These are phyloP conservation scores for Tenebrosternarchus preto DNA, from an alignment of 2,113 vertebrate species.

Conservation along the genomic window DNA sequence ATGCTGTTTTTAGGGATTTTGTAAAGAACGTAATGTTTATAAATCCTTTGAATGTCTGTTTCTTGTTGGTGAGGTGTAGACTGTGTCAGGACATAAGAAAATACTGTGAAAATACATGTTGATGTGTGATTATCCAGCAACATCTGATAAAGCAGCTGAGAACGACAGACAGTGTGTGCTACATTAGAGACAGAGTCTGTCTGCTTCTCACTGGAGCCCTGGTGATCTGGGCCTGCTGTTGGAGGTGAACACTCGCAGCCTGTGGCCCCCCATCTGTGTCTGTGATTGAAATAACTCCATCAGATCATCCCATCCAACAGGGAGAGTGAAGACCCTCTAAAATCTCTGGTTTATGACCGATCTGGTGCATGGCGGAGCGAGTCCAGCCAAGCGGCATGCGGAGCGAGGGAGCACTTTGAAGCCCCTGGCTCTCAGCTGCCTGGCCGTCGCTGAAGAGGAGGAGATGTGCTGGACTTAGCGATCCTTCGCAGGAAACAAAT, in stretches of 20 bases:
- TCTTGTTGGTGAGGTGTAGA: background rate
- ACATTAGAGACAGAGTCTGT: constrained; percentile 34
- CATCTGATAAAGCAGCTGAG: background rate
- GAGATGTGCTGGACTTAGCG: constrained; percentile 18
- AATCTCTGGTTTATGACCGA: constrained; percentile 38
- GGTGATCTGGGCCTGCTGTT: constrained; percentile 38
- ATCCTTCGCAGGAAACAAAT: constrained; percentile 51
- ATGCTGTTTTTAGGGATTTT: too few relatives aligned
- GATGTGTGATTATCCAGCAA: background rate
- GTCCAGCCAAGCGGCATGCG: background rate
- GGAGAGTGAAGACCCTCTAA: constrained; percentile 15
- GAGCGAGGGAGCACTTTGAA: background rate
- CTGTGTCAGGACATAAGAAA: background rate
- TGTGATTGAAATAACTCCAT: constrained; percentile 34
- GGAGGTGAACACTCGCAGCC: constrained; percentile 35
- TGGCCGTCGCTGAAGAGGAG: constrained; percentile 19
- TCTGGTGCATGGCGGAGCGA: constrained; percentile 29
- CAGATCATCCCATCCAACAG: constrained; percentile 34
- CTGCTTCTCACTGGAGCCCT: constrained; percentile 19
- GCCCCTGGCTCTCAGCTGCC: constrained; percentile 7
- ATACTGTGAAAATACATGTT: background rate
- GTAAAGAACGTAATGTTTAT: too few relatives aligned
- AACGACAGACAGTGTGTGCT: constrained; percentile 3
- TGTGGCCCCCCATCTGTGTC: constrained; percentile 46
- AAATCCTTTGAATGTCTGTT: background rate